phyloP scores from a whole-genome alignment of 2,888 invertebrate genomes.

The Aleiodes alternator region DNA sequence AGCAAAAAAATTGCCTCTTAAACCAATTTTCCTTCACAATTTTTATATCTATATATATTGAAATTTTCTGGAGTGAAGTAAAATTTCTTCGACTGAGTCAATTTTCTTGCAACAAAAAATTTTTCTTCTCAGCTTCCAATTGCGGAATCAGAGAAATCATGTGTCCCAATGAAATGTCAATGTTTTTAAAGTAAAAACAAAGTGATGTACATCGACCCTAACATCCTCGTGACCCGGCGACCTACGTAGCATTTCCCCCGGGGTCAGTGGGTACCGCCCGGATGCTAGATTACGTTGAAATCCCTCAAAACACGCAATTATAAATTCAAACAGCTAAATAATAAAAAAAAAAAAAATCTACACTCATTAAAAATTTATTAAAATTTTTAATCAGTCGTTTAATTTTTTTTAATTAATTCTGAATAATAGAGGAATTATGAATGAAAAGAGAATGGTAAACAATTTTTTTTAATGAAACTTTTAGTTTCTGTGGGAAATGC shows the following conservation, averaged over 20 bases:
- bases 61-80: too few species aligned
- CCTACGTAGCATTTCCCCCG: slow-evolving; percentile 60
- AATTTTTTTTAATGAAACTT: too few species aligned
- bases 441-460: too few species aligned
- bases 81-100: too few species aligned
- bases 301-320: background rate
- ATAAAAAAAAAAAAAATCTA: background rate
- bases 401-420: background rate
- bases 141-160: too few species aligned
- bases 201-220: slow-evolving; percentile 63
- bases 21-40: too few species aligned
- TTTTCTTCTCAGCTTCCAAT: too few species aligned
- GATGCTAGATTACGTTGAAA: slow-evolving; percentile 13
- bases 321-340: background rate
- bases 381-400: background rate
- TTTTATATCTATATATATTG: too few species aligned
- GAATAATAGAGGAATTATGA: background rate
- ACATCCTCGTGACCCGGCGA: slow-evolving; percentile 67
- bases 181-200: slow-evolving; percentile 11
- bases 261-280: slow-evolving; percentile 61
- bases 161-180: background rate
- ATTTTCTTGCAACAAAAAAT: too few species aligned
- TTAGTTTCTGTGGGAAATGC: background rate
- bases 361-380: background rate
- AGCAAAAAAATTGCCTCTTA: too few species aligned